These are phyloP conservation scores for Danio albolineatus DNA, from an alignment of 2,797 vertebrate species.

Conservation along the genomic window DNA sequence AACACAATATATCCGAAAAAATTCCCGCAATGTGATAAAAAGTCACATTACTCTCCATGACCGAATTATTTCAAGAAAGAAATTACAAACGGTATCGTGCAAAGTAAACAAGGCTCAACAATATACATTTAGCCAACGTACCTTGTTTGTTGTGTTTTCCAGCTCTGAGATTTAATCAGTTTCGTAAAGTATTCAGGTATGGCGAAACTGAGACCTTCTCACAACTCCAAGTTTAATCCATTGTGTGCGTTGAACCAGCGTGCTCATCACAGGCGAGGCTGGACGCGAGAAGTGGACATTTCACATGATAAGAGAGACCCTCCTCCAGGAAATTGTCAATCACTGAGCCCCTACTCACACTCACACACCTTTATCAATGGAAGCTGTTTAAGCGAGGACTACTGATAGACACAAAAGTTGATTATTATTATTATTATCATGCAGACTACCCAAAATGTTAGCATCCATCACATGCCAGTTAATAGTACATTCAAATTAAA, in stretches of 20 bases:
- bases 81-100: neutral
- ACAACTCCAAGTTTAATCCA: constrained; percentile 68
- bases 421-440: neutral
- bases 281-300: constrained; percentile 53
- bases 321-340: constrained; percentile 92
- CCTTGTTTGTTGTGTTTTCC: neutral
- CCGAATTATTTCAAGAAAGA: neutral
- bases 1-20: neutral
- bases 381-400: neutral
- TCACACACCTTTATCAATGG: neutral
- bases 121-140: neutral
- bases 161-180: neutral
- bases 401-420: neutral
- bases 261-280: constrained; percentile 46
- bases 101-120: neutral
- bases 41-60: too few relatives aligned
- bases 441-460: neutral
- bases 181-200: neutral
- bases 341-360: constrained; percentile 77
- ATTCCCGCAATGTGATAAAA: neutral
- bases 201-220: neutral
- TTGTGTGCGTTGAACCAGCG: constrained; percentile 57
- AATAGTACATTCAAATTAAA: neutral
- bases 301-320: constrained; percentile 73
- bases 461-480: neutral